These are phyloP conservation scores for Cladorhizidae sp. DNA, from an alignment of 37 sponge, comb jelly and placozoan species.

Conservation along the genomic window DNA sequence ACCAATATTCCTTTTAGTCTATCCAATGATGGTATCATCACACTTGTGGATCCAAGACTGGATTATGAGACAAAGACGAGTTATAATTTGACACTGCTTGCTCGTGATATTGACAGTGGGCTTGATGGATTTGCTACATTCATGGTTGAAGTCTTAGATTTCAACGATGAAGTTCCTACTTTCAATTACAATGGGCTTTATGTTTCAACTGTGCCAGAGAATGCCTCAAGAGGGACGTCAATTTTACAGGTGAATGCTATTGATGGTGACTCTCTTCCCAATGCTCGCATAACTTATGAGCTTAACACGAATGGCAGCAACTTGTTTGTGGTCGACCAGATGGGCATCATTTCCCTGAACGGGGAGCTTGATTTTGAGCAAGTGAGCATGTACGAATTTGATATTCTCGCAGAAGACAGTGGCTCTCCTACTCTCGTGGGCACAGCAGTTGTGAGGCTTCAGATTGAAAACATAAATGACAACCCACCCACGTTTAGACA, in stretches of 20 bases:
- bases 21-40: slow-evolving; percentile 55
- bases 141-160: slow-evolving; percentile 43
- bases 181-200: slow-evolving; percentile 36
- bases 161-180: slow-evolving; percentile 70
- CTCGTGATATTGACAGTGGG: slow-evolving; percentile 12
- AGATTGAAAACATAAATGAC: slow-evolving; percentile 45
- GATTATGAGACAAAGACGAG: slow-evolving; percentile 46
- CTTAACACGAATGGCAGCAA: not conserved
- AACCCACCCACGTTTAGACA: slow-evolving; percentile 52
- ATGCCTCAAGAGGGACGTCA: not conserved
- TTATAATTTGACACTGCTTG: slow-evolving; percentile 41
- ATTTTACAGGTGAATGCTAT: slow-evolving; percentile 51
- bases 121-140: slow-evolving; percentile 37
- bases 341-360: slow-evolving; percentile 27
- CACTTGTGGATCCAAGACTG: slow-evolving; percentile 48
- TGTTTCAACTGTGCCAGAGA: slow-evolving; percentile 16
- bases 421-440: slow-evolving; percentile 37
- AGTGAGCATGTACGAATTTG: slow-evolving; percentile 13
- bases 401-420: slow-evolving; percentile 39
- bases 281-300: slow-evolving; percentile 57
- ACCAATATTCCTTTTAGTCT: slow-evolving; percentile 41
- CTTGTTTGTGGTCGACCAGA: slow-evolving; percentile 43
- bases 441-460: slow-evolving; percentile 29
- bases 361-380: slow-evolving; percentile 47
- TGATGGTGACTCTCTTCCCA: slow-evolving; percentile 59